phyloP scores from a whole-genome alignment of 2,113 vertebrate species.

The Aleadryas rufinucha region DNA sequence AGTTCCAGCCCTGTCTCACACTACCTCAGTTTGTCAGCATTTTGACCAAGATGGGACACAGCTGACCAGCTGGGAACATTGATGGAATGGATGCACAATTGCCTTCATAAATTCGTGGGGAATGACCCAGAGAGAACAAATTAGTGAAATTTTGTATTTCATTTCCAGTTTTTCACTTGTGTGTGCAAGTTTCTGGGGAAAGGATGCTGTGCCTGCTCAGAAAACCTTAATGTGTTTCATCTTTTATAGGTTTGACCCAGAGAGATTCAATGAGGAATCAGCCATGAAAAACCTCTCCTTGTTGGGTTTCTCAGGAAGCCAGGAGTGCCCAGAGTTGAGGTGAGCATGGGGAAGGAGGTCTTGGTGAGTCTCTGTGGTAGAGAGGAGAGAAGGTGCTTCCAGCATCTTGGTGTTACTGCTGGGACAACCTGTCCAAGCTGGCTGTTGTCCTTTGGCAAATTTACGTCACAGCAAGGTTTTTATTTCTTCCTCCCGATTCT shows the following conservation, averaged over 20 bases:
- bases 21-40: background rate
- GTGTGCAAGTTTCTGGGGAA: background rate
- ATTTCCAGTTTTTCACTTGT: background rate
- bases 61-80: background rate
- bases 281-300: constrained; percentile 84
- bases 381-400: background rate
- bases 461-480: background rate
- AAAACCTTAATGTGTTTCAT: background rate
- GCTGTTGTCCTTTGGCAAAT: background rate
- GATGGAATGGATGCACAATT: background rate
- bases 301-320: constrained; percentile 90
- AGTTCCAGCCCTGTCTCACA: background rate
- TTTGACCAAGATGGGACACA: background rate
- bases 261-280: constrained; percentile 84
- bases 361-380: background rate
- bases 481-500: background rate
- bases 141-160: background rate
- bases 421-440: background rate
- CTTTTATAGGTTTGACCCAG: constrained; percentile 85
- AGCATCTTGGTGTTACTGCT: background rate
- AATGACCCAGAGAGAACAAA: background rate
- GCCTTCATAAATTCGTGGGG: background rate
- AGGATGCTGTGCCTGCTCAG: background rate
- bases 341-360: constrained; percentile 39
- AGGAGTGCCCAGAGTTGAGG: constrained; percentile 92